A percentile compares a stretch with the other conserved stretches of the same genome.
Conservation (phyloP, 2,797 vertebrate genomes). For the Eutrigla gurnardus region DNA sequence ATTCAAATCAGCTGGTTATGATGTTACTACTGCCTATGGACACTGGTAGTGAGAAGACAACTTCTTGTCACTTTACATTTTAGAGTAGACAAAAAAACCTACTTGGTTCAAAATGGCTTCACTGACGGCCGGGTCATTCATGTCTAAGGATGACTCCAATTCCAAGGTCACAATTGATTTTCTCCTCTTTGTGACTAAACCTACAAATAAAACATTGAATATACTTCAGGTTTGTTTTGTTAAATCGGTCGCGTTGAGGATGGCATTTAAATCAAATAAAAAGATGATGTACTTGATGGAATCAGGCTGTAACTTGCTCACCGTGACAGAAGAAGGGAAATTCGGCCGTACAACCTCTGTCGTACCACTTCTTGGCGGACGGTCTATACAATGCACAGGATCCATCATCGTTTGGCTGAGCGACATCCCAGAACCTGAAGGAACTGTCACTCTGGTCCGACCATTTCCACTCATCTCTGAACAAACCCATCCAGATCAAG, state of each 20-base stretch:
- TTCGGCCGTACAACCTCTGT: rapidly evolving
- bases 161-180: conserved; percentile 5
- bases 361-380: rapidly evolving
- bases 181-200: background rate
- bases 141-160: background rate
- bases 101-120: conserved; percentile 36
- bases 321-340: conserved; percentile 9
- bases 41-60: background rate
- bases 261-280: background rate
- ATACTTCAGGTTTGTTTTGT: background rate
- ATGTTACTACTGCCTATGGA: background rate
- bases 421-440: conserved; percentile 3
- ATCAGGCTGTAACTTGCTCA: conserved; percentile 1
- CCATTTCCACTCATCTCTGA: conserved; percentile 52
- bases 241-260: background rate
- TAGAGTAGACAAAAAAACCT: background rate
- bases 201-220: background rate
- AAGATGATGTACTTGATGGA: background rate
- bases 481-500: conserved; percentile 46
- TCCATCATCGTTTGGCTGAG: conserved; percentile 30
- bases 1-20: background rate
- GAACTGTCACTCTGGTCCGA: conserved; percentile 34
- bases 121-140: conserved; percentile 8
- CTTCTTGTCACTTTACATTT: background rate
- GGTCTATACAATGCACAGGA: background rate